Base-by-base conservation (phyloP, 92 coral and sea anemone genomes). In the Phymanthus crucifer region DNA sequence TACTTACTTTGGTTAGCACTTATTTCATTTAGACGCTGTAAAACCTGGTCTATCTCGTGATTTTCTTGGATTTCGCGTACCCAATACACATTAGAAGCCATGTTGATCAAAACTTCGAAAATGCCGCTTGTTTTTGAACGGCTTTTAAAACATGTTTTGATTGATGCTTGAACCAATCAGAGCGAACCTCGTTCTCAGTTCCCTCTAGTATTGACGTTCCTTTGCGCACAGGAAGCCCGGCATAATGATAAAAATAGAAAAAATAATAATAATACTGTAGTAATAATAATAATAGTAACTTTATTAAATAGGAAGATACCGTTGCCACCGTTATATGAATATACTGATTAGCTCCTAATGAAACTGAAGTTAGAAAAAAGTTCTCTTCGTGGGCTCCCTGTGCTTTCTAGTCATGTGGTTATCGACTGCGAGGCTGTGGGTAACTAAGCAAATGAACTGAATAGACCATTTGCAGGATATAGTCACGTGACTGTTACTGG, bases 81-180 rank as follows among this genome's bases (percentile, higher is more conserved):
- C 72, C 81, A 77, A 37, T 61, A 29, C 2, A 61, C 68, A 6
- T 24, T 2, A 8, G 68, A 6, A 61, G 34, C 68, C 68, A 61
- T 61, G 33, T 11, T 65, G 47, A 36, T 40, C 71, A 38, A 75
- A 54, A 18, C 12, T n/a, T 77, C 72, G 72, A 75, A 61, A 36
- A 61, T 64, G 46, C 73, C 81, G 81, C 81, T 77, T 35, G 26
- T 61, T 77, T 69, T 77, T 43, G 45, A 70, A 77, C 29, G 64
- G 13, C 45, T 24, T 26, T 77, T 65, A 18, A 61, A 77, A 77
- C n/a, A 75, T 61, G 72, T 77, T 34, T 77, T 33, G 26, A 8
- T 77, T 19, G 32, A n/a, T 12, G 1, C 45, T n/a, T 48, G 16
- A 58, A 70, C 81, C 81, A 77, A 77, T 77, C 72, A 77, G 64